Base-by-base conservation (phyloP, 2,888 invertebrate genomes). In the Papilio protenor region DNA sequence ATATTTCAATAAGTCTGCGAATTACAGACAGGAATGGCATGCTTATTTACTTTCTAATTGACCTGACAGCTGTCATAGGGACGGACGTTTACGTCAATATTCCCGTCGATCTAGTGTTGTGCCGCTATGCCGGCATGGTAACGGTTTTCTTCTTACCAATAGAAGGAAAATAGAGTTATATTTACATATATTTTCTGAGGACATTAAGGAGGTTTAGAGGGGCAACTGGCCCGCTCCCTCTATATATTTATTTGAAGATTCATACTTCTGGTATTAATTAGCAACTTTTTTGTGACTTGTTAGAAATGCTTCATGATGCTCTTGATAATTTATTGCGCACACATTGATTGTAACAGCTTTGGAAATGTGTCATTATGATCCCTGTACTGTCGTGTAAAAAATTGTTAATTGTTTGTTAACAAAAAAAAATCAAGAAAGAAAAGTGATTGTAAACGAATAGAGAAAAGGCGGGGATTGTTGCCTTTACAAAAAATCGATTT, bases 301-400 rank as follows among this genome's bases (percentile, higher is more conserved):
- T 64, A 64, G 27, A 64, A 18, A 12, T 33, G 8, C 66, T 66
- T n/a, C n/a, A 10, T 55, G 18, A n/a, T n/a, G n/a, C 40, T 66
- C 40, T 33, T 33, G 40, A 66, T 66, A 33, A 66, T 66, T 66
- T 18, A 27, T 64, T 40, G 66, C n/a, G 40, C 66, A 66, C 18
- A 40, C n/a, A 23, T 66, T 40, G 33, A 40, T 10, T 66, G 40
- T 66, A 18, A 66, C 66, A 40, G 40, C 40, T 66, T 66, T 40
- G 2, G 5, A 8, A 64, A 64, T 16, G 40, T 40, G 66, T 66
- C n/a, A 66, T 33, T 66, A 66, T n/a, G 40, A 66, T 11, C 1
- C 18, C 18, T n/a, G 61, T 64, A 64, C 61, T 27, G 66, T 66
- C 66, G 66, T 66, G 64, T 40, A 33, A 18, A 66, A n/a, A n/a